Conservation (phyloP, 2,797 vertebrate species). For the Meriones psammophilus region DNA sequence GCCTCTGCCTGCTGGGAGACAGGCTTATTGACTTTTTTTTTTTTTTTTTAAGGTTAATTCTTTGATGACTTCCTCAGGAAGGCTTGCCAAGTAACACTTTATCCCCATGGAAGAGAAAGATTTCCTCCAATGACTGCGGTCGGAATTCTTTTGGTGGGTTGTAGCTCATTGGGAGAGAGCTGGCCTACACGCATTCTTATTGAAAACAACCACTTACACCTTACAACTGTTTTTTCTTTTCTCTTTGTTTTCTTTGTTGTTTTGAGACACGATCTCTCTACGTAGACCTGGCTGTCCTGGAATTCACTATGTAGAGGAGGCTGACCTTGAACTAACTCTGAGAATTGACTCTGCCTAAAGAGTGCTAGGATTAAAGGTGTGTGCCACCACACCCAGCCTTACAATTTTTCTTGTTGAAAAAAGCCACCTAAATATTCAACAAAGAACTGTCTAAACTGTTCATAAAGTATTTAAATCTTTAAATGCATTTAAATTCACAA, state of each 20-base stretch:
- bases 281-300: neutral
- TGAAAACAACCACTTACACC: neutral
- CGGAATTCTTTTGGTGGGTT: neutral
- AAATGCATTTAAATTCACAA: conserved; percentile 26
- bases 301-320: neutral
- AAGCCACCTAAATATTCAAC: neutral
- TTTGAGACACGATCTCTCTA: neutral
- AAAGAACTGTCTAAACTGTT: conserved; percentile 9
- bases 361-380: neutral
- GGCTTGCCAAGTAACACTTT: conserved; percentile 3
- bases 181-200: neutral
- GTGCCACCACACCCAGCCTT: neutral
- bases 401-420: neutral
- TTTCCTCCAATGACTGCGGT: neutral
- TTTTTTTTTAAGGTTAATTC: neutral
- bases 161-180: neutral
- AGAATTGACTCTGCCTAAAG: neutral
- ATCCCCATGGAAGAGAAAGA: neutral
- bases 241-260: neutral
- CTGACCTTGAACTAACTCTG: neutral
- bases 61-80: conserved; percentile 13
- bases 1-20: too few species aligned
- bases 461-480: neutral
- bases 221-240: neutral
- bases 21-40: neutral